A percentile compares a stretch with the other conserved stretches of the same genome.
Evolutionary conservation across 30 jellyfish, hydroid and myxozoan species (phyloP).

Genomic region (Aurelia sp.): DNA sequence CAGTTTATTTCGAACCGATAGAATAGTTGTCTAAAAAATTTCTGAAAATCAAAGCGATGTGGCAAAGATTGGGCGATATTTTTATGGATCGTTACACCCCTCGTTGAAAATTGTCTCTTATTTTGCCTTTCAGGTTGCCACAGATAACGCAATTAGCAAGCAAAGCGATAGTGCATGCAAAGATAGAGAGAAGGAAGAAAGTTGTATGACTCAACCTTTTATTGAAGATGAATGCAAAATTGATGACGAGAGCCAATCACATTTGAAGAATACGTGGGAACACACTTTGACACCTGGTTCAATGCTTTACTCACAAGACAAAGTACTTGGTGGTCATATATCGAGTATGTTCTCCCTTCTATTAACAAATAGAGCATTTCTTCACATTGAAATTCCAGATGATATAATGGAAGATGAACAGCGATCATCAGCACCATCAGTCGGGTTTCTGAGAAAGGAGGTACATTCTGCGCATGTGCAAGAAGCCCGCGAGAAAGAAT

Average conservation of each 20-base stretch:
- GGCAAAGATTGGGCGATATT: too few relatives aligned
- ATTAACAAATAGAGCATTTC: conserved; percentile 21
- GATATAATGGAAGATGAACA: conserved; percentile 41
- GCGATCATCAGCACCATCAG: background rate
- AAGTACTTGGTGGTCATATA: conserved; percentile 76
- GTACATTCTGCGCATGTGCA: conserved; percentile 21
- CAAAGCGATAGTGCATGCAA: background rate
- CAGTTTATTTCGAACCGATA: too few relatives aligned
- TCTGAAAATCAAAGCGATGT: too few relatives aligned
- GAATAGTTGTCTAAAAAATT: too few relatives aligned
- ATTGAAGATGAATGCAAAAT: background rate
- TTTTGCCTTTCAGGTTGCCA: too few relatives aligned
- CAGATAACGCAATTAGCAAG: background rate
- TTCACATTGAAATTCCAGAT: conserved; percentile 74
- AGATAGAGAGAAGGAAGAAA: background rate
- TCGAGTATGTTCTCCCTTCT: conserved; percentile 69
- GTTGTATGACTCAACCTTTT: too few relatives aligned
- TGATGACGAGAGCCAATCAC: background rate
- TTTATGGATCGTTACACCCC: too few relatives aligned
- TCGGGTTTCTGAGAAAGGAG: conserved; percentile 19
- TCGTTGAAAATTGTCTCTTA: too few relatives aligned
- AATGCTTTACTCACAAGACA: conserved; percentile 29
- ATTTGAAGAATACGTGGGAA: background rate
- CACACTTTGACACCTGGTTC: conserved; percentile 24
- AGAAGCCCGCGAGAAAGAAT: conserved; percentile 33